Base-by-base conservation (phyloP, 2,113 vertebrate species). In the Gnathonemus longibarbis region DNA sequence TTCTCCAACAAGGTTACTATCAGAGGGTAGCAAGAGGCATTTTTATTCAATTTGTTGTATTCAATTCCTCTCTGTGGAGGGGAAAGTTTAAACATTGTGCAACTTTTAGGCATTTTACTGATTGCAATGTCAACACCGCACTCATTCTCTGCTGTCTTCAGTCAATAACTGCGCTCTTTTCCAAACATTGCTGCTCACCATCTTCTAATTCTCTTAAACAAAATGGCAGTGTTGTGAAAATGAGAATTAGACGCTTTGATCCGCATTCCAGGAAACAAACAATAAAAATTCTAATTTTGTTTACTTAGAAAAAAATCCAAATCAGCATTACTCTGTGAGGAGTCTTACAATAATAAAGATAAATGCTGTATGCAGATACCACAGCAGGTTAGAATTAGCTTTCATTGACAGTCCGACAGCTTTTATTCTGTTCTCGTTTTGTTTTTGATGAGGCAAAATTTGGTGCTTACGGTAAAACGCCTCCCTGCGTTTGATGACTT, bases 331-430 rank as follows among this genome's bases (percentile, higher is more conserved):
- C 42, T 84, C 6, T 48, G 21, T 13, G 9, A 17, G 3, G 15
- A 48, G 48, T 87, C 84, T 24, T 27, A 2, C 49, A 35, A 31
- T 24, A 19, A 19, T 35, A 49, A 53, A 35, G 13, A 53, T 21
- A 52, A 35, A 46, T 24, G 45, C 21, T 24, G 4, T 13, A 50
- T 15, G 13, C 48, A 70, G 2, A 74, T 62, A 88, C 42, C 35
- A 49, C 17, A 21, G 53, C 53, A 89, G 45, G 62, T 31, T 49
- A 89, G 88, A 89, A 89, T 89, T 77, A 50, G 45, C 66, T n/a
- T 13, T 21, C 46, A 49, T 77, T 35, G 45, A 77, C n/a, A 50
- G 45, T n/a, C 27, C 10, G 4, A 3, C 74, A 7, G 31, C 56
- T 27, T 24, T 70, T 49, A 45, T 77, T 39, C 31, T 39, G n/a